These are phyloP conservation scores for Hemibagrus wyckioides DNA, from an alignment of 2,113 vertebrate species.

Conservation along the genomic window DNA sequence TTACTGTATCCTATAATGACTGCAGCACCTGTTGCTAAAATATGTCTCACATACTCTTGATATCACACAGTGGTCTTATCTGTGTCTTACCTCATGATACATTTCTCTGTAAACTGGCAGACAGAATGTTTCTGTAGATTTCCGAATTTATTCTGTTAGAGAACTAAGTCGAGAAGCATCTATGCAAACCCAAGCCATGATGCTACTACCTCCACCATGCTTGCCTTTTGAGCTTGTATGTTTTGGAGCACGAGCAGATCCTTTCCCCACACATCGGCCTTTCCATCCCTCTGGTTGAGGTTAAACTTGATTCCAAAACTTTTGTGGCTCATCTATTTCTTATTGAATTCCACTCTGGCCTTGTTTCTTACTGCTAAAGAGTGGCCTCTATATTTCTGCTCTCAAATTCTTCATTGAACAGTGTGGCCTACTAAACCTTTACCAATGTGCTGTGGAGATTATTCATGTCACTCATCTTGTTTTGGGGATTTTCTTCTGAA, in stretches of 20 bases:
- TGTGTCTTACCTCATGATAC: conserved; percentile 41
- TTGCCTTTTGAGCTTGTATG: neutral
- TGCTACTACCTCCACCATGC: neutral
- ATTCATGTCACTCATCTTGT: neutral
- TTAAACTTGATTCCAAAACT: neutral
- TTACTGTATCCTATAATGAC: neutral
- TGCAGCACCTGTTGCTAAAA: conserved; percentile 1
- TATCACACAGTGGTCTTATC: neutral
- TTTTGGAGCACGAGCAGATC: neutral
- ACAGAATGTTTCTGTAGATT: neutral
- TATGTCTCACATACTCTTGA: neutral
- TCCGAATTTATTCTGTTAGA: neutral
- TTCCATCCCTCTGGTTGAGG: neutral
- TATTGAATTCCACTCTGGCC: neutral
- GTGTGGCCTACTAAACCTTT: neutral
- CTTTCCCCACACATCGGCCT: neutral
- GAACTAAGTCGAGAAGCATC: too few relatives aligned
- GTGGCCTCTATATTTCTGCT: neutral
- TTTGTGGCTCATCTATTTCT: neutral
- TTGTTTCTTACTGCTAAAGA: neutral
- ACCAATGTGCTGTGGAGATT: neutral
- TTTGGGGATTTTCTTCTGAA: neutral
- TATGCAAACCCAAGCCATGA: too few relatives aligned
- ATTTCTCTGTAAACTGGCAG: neutral
- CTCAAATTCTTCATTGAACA: neutral